Conservation (phyloP, 2,113 vertebrate species). For the Apaloderma vittatum region DNA sequence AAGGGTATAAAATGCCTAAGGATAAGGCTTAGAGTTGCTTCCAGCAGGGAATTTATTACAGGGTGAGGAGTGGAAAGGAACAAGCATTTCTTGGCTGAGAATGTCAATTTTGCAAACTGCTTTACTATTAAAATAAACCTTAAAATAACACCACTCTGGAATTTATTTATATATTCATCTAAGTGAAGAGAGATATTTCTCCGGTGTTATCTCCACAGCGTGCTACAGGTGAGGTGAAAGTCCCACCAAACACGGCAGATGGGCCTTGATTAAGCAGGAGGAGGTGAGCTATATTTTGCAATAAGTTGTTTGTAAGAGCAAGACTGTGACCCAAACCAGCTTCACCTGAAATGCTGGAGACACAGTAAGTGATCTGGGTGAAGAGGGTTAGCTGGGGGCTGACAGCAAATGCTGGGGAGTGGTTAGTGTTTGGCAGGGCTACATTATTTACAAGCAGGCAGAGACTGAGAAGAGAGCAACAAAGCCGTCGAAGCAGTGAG, state of each 20-base stretch:
- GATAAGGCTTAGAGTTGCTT: neutral
- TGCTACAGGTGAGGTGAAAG: neutral
- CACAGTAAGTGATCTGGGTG: neutral
- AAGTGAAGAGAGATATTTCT: neutral
- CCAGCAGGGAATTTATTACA: neutral
- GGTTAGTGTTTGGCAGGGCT: neutral
- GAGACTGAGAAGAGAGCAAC: neutral
- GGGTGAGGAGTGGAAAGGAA: neutral
- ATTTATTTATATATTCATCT: neutral
- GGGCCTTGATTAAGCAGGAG: neutral
- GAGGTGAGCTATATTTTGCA: neutral
- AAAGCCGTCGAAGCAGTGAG: neutral
- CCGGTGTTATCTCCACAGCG: neutral
- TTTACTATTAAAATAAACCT: neutral
- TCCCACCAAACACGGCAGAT: rapidly evolving
- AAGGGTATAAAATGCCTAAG: neutral
- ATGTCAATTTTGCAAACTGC: neutral
- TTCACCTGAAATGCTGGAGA: neutral
- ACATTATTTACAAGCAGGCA: neutral
- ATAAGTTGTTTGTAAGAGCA: neutral
- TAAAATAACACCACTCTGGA: neutral
- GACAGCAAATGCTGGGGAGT: neutral
- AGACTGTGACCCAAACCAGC: neutral
- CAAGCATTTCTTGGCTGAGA: neutral
- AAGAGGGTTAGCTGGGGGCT: neutral